Evolutionary conservation across 1,140 invertebrate genomes (phyloP).

Genomic region (Lucilia cuprina): DNA sequence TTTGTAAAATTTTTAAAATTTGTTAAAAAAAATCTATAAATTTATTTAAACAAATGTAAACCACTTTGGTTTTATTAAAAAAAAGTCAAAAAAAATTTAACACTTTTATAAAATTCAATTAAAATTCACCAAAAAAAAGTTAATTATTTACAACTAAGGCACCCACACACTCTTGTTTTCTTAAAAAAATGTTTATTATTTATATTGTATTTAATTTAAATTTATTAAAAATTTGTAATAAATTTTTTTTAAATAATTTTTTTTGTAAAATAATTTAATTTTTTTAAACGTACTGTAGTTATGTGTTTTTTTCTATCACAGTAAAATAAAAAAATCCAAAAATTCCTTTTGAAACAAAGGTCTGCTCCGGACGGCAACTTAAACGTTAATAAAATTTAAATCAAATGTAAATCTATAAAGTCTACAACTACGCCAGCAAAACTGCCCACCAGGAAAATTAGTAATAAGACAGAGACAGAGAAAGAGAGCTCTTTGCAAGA

Average conservation of each 20-base stretch:
- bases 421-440: neutral
- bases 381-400: conserved; percentile 52
- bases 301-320: conserved; percentile 60
- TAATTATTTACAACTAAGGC: neutral
- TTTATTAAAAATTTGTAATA: neutral
- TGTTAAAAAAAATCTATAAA: too few species aligned
- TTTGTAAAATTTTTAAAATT: too few species aligned
- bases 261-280: neutral
- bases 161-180: neutral
- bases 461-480: neutral
- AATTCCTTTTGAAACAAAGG: conserved; percentile 48
- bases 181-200: neutral
- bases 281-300: conserved; percentile 55
- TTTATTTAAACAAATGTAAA: too few species aligned
- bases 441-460: too few species aligned
- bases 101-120: neutral
- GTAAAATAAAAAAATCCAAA: conserved; percentile 48
- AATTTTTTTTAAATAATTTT: conserved; percentile 8
- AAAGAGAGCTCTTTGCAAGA: neutral
- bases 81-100: too few species aligned
- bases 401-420: neutral
- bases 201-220: conserved; percentile 26
- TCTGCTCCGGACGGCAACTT: conserved; percentile 60
- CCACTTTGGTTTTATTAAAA: too few species aligned
- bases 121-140: neutral